These are phyloP conservation scores for Synergus laeviventris DNA, from an alignment of 2,888 invertebrate genomes.

Conservation along the genomic window DNA sequence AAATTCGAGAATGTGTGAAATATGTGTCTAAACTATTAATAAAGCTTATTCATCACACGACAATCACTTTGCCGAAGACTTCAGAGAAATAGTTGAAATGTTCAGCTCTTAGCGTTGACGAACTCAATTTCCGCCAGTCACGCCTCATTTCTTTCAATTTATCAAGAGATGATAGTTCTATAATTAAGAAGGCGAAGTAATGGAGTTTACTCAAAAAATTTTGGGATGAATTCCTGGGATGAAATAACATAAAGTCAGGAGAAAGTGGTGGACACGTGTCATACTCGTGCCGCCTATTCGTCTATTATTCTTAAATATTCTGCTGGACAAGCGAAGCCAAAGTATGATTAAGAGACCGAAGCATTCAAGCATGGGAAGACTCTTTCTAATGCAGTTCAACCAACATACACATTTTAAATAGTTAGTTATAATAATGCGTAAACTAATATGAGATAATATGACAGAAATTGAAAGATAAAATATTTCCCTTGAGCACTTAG, in stretches of 20 bases:
- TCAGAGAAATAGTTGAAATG: conserved; percentile 13
- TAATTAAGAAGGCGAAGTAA: conserved; percentile 12
- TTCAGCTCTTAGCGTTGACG: conserved; percentile 48
- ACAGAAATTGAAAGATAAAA: not conserved
- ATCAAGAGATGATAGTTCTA: conserved; percentile 52
- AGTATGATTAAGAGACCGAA: not conserved
- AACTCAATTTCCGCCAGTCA: conserved; percentile 69
- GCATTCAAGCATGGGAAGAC: not conserved
- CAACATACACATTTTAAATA: too few species aligned
- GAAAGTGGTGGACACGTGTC: conserved; percentile 31
- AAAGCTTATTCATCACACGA: conserved; percentile 9
- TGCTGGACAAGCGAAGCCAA: conserved; percentile 22
- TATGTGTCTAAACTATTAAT: not conserved
- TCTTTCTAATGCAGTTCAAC: not conserved
- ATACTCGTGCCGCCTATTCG: conserved; percentile 16
- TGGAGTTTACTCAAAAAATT: not conserved
- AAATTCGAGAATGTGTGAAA: not conserved
- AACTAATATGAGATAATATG: not conserved
- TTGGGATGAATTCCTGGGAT: not conserved
- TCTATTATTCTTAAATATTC: conserved; percentile 35
- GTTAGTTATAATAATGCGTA: too few species aligned
- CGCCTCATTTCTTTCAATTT: conserved; percentile 68
- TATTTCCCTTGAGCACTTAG: not conserved
- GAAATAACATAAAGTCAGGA: not conserved
- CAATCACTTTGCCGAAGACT: not conserved